Percentiles rank a stretch among this genome's conserved stretches.
phyloP scores from a whole-genome alignment of 2,797 vertebrate genomes.

The Cynodonichthys magdalenae region DNA sequence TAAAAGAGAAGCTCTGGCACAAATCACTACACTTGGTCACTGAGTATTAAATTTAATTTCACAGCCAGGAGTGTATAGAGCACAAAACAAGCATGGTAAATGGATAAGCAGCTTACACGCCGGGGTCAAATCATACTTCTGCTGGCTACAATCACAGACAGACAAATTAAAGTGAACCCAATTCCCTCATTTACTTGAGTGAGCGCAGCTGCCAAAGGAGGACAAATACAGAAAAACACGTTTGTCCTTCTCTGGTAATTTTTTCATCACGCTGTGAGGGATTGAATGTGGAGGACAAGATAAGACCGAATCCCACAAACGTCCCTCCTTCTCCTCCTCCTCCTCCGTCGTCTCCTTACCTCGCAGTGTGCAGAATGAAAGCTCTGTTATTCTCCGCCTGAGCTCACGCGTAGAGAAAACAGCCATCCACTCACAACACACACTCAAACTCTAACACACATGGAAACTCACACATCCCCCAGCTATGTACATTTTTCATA shows the following conservation, averaged over 20 bases:
- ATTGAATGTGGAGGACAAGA: conserved; percentile 52
- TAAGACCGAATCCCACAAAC: conserved; percentile 44
- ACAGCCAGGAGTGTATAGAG: conserved; percentile 31
- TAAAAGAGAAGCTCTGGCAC: conserved; percentile 24
- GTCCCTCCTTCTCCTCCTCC: conserved; percentile 37
- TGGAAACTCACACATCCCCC: neutral
- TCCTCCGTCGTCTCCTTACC: conserved; percentile 44
- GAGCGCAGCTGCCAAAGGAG: conserved; percentile 19
- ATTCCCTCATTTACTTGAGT: conserved; percentile 28
- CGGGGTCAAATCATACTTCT: conserved; percentile 53
- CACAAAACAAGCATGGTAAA: conserved; percentile 61
- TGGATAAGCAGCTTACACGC: conserved; percentile 71
- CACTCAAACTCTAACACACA: conserved; percentile 7
- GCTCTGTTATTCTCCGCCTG: conserved; percentile 14
- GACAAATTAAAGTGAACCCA: conserved; percentile 57
- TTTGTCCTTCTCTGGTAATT: conserved; percentile 46
- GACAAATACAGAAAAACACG: conserved; percentile 25
- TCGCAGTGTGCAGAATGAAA: conserved; percentile 30
- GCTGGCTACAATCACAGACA: conserved; percentile 32
- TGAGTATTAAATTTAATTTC: conserved; percentile 63
- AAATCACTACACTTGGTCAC: conserved; percentile 54
- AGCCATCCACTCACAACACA: conserved; percentile 13
- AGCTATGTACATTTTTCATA: conserved; percentile 19
- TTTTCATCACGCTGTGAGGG: conserved; percentile 42
- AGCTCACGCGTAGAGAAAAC: conserved; percentile 19